Evolutionary conservation across 1,140 invertebrate species (phyloP).

Genomic region (Heliothis virescens): DNA sequence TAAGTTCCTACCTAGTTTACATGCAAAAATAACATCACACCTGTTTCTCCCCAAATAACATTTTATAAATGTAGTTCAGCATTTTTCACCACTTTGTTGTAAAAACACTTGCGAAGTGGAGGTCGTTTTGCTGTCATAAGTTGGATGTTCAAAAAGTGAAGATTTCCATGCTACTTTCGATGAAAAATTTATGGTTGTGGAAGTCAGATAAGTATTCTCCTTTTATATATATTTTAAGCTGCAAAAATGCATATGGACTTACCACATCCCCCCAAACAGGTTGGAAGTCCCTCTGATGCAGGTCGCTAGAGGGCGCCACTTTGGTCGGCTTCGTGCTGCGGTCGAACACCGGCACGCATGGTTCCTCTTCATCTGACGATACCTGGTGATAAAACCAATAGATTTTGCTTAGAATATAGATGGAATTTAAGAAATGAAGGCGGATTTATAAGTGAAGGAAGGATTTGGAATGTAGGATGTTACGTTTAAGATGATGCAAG

Average conservation of each 20-base stretch:
- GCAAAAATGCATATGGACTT: slow-evolving; percentile 61
- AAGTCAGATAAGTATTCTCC: too few species aligned
- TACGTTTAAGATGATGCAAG: background rate
- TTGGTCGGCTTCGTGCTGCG: slow-evolving; percentile 88
- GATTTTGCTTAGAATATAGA: background rate
- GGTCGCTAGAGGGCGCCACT: slow-evolving; percentile 68
- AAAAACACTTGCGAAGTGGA: too few species aligned
- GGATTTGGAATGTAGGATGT: background rate
- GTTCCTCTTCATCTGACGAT: slow-evolving; percentile 77
- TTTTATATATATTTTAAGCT: background rate
- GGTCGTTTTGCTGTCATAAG: too few species aligned
- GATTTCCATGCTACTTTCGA: too few species aligned
- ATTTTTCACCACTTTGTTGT: too few species aligned
- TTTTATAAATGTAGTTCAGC: too few species aligned
- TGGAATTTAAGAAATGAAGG: background rate
- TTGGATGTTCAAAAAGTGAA: too few species aligned
- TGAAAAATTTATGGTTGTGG: too few species aligned
- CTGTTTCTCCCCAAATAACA: too few species aligned
- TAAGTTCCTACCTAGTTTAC: too few species aligned
- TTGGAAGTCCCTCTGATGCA: slow-evolving; percentile 87
- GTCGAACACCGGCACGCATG: slow-evolving; percentile 83
- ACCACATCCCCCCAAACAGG: slow-evolving; percentile 88
- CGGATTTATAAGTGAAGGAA: background rate
- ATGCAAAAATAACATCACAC: too few species aligned
- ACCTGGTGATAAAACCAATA: slow-evolving; percentile 49